Evolutionary conservation across 1,140 invertebrate genomes (phyloP).

Genomic region (Ceratosolen solmsi): DNA sequence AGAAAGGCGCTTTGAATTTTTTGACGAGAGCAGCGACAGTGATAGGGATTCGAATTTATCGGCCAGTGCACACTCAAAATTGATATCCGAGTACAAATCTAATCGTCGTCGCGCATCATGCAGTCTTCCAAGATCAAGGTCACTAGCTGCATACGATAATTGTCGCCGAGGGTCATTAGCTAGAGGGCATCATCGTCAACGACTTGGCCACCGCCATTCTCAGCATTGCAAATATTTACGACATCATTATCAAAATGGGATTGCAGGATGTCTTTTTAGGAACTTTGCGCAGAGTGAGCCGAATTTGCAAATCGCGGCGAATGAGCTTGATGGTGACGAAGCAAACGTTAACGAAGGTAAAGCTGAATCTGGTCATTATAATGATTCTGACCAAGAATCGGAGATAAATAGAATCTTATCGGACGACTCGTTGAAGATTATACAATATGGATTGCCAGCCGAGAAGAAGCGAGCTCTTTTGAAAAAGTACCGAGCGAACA

Average conservation of each 20-base stretch:
- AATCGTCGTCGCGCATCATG: background rate
- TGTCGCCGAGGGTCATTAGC: no score
- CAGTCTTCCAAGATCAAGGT: conserved; percentile 12
- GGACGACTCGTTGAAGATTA: no score
- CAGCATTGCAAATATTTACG: background rate
- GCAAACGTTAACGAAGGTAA: no score
- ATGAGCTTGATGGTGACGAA: no score
- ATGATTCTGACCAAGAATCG: no score
- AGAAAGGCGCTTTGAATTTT: background rate
- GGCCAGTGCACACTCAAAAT: background rate
- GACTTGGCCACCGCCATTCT: background rate
- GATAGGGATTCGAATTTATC: conserved; percentile 13
- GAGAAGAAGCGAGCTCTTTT: no score
- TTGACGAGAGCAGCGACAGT: background rate
- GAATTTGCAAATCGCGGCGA: background rate
- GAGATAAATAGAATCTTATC: no score
- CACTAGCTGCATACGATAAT: background rate
- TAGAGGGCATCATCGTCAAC: background rate
- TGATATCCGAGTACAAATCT: background rate
- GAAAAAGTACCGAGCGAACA: no score
- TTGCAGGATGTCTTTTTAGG: background rate
- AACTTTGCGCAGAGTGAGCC: background rate
- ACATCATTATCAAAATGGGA: background rate
- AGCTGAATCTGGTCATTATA: no score
- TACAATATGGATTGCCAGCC: no score